Conservation (phyloP, 2,113 vertebrate species). For the Ovibos moschatus region DNA sequence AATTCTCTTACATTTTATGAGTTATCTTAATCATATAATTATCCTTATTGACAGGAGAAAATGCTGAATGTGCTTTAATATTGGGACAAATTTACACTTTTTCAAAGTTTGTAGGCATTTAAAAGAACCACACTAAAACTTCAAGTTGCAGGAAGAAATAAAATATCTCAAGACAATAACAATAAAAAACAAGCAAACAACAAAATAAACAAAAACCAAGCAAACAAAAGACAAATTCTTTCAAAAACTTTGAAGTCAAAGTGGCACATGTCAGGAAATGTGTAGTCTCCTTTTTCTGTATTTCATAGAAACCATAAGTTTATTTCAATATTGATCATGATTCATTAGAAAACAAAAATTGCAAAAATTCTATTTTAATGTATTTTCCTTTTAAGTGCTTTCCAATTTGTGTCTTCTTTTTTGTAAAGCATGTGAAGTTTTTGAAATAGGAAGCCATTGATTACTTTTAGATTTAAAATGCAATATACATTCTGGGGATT, state of each 20-base stretch:
- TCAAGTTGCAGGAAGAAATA: constrained; percentile 54
- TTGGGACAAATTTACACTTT: constrained; percentile 57
- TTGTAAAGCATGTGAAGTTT: constrained; percentile 22
- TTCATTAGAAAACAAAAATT: constrained; percentile 22
- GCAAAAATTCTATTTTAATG: not conserved
- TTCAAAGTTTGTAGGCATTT: constrained; percentile 49
- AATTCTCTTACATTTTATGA: constrained; percentile 57
- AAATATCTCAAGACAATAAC: constrained; percentile 39
- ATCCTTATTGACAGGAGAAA: constrained; percentile 35
- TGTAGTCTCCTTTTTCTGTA: not conserved
- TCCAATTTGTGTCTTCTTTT: not conserved
- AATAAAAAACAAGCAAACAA: constrained; percentile 50
- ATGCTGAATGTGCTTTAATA: constrained; percentile 49
- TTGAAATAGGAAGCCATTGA: constrained; percentile 16
- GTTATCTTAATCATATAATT: constrained; percentile 57
- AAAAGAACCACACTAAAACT: constrained; percentile 51
- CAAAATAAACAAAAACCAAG: constrained; percentile 44
- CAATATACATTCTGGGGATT: not conserved
- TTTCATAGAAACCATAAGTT: constrained; percentile 17
- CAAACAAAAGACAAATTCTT: constrained; percentile 25
- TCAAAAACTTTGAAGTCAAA: constrained; percentile 18
- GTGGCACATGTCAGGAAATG: not conserved
- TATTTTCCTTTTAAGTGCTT: constrained; percentile 10
- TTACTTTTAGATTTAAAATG: constrained; percentile 37
- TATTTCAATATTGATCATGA: constrained; percentile 30